phyloP scores from a whole-genome alignment of 2,113 vertebrate genomes.

The Indicator maculatus region DNA sequence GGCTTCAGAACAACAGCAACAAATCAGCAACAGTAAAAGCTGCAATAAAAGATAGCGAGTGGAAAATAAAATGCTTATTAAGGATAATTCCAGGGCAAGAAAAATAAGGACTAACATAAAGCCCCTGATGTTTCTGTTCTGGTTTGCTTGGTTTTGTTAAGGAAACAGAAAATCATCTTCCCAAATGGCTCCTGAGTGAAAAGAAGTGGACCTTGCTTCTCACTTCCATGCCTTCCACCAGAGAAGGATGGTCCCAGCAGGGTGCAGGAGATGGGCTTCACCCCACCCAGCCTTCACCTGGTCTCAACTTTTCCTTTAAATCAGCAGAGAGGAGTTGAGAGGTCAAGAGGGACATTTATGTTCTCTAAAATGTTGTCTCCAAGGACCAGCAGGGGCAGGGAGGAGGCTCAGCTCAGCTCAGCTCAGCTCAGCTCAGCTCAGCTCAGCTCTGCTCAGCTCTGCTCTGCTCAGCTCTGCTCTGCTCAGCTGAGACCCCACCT shows the following conservation, averaged over 20 bases:
- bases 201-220: not conserved
- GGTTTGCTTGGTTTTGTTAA: conserved; percentile 1
- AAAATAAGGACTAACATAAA: not conserved
- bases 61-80: conserved; percentile 41
- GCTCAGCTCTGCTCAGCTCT: too few relatives aligned
- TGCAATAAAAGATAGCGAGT: not conserved
- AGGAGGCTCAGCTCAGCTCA: too few relatives aligned
- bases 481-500: too few relatives aligned
- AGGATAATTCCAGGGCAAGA: conserved; percentile 7
- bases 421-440: too few relatives aligned
- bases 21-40: not conserved
- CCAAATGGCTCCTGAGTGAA: rapidly evolving
- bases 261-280: not conserved
- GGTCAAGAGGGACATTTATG: not conserved
- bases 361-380: not conserved
- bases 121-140: not conserved
- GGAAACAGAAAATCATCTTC: not conserved
- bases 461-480: too few relatives aligned
- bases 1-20: not conserved
- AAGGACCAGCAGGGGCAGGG: not conserved
- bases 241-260: not conserved
- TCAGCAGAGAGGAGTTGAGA: not conserved
- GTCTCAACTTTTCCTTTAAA: not conserved
- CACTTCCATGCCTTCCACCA: rapidly evolving
- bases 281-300: not conserved